Evolutionary conservation across 2,888 invertebrate species (phyloP).

Genomic region (Mesorhabditis sp.): DNA sequence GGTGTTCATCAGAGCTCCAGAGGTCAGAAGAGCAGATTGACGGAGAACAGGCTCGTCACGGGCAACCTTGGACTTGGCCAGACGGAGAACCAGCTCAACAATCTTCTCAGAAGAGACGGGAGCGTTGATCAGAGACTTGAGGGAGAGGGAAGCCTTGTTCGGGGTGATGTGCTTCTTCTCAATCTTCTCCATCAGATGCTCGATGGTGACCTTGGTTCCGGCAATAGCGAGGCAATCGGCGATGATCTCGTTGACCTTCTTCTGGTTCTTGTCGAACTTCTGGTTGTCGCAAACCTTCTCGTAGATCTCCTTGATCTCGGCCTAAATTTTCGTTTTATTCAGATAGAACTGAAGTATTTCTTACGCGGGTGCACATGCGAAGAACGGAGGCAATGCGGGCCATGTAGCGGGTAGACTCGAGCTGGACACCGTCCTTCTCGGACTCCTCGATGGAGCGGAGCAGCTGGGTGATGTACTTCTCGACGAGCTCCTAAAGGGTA

Average conservation of each 20-base stretch:
- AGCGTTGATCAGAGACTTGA: conserved; percentile 39
- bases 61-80: conserved; percentile 30
- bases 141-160: conserved; percentile 29
- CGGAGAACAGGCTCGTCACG: conserved; percentile 25
- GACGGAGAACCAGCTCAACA: conserved; percentile 24
- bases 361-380: conserved; percentile 34
- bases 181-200: conserved; percentile 35
- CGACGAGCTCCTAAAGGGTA: conserved; percentile 19
- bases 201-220: conserved; percentile 37
- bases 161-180: conserved; percentile 35
- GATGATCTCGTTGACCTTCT: conserved; percentile 39
- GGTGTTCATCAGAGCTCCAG: conserved; percentile 40
- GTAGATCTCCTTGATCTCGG: conserved; percentile 21
- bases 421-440: conserved; percentile 19
- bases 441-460: conserved; percentile 25
- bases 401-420: conserved; percentile 25
- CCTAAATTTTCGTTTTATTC: background rate
- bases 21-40: conserved; percentile 43
- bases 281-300: conserved; percentile 20
- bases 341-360: background rate
- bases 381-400: conserved; percentile 45
- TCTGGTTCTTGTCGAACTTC: conserved; percentile 6
- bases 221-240: conserved; percentile 41
- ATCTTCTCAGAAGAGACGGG: conserved; percentile 30
- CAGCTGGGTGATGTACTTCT: conserved; percentile 27